Evolutionary conservation across 2,113 vertebrate genomes (phyloP), one percentile per base, ranked within the genome.

Genomic region (Pungitius pungitius): DNA sequence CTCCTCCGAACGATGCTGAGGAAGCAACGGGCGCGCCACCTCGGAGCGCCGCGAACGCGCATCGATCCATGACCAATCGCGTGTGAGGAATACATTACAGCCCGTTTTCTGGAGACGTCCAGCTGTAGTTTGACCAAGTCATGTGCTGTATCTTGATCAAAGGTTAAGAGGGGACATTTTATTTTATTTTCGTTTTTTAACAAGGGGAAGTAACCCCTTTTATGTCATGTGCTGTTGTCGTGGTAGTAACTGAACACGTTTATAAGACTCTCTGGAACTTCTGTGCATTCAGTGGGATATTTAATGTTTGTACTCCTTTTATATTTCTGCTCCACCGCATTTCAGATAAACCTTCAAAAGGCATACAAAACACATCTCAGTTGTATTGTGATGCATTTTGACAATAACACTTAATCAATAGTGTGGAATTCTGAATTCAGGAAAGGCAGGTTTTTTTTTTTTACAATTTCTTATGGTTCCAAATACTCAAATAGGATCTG

Each of bases 21-120:
- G 76, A 87, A 87, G 87, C 87, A 70, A 70, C 83, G 76, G 79
- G 85, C 83, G 88, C 90, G 92, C 83, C 73, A 63, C 88, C 81
- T 62, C 78, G 33, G 65, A 63, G 81, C 65, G 57, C 49, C 85
- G 91, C 47, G 92, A 86, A 81, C 92, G 92, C 85, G 93, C 91
- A 85, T 90, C 86, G 85, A 91, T 91, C 88, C 78, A 55, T 64
- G 86, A 72, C 89, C 90, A 92, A 93, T 92, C 79, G 81, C 81
- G 81, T 89, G 90, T 64, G 57, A 85, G 84, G 83, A 91, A 90
- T 88, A 87, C 79, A 85, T 85, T 82, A 85, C 78, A 81, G 78
- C 73, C 81, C 64, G 63, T 86, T 88, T 55, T 85, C n/a, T 77
- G 79, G 76, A 78, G 73, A 85, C 70, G 42, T 69, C 43, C 17